Conservation (phyloP, 2,113 vertebrate genomes). For the Canis aureus region DNA sequence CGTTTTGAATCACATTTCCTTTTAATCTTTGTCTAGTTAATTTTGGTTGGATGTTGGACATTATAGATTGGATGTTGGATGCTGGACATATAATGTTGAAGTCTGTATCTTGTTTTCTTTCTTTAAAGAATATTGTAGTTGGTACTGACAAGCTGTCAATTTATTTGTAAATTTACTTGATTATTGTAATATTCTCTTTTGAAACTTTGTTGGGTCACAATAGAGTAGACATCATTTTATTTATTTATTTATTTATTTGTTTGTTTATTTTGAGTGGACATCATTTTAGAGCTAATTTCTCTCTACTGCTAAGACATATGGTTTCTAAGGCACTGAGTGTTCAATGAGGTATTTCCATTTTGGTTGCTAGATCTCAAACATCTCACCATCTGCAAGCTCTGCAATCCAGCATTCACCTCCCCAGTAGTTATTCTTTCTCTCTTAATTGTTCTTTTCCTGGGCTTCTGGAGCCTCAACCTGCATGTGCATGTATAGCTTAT, state of each 20-base stretch:
- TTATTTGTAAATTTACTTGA: neutral
- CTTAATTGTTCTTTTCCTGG: neutral
- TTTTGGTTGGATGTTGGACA: neutral
- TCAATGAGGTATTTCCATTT: neutral
- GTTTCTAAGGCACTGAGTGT: neutral
- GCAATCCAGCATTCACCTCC: neutral
- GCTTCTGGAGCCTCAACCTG: neutral
- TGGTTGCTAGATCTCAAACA: neutral
- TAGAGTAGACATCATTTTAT: neutral
- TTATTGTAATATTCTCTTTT: neutral
- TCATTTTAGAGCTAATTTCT: neutral
- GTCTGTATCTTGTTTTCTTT: slow-evolving; percentile 4
- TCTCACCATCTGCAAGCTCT: neutral
- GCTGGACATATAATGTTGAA: neutral
- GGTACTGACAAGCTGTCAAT: neutral
- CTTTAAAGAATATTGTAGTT: neutral
- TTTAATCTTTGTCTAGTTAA: neutral
- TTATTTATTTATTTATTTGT: too few relatives aligned
- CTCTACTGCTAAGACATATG: neutral
- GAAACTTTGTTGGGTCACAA: neutral
- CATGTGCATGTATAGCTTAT: neutral
- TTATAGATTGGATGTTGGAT: neutral
- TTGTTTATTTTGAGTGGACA: neutral
- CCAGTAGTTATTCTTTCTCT: neutral
- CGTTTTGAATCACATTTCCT: neutral